A percentile compares a stretch with the other conserved stretches of the same genome.
Evolutionary conservation across 2,888 invertebrate species (phyloP).

Genomic region (Clivina fossor): DNA sequence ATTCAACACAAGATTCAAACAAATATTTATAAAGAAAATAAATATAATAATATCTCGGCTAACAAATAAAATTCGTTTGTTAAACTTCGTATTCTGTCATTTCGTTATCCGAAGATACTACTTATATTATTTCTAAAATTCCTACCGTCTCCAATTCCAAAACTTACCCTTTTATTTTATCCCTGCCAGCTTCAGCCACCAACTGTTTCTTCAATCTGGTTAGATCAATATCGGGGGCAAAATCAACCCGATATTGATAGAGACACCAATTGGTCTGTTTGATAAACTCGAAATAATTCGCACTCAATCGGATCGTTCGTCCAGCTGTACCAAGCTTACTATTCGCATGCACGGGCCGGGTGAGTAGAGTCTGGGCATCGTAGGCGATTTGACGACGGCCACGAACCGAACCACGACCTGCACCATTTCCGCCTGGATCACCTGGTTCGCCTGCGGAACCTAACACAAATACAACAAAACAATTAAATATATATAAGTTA

Average conservation of each 20-base stretch:
- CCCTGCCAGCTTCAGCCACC: slow-evolving; percentile 57
- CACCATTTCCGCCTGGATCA: slow-evolving; percentile 45
- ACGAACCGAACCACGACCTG: slow-evolving; percentile 57
- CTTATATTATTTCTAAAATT: no score
- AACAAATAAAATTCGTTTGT: no score
- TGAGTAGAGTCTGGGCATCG: slow-evolving; percentile 51
- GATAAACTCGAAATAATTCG: slow-evolving; percentile 71
- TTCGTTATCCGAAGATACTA: no score
- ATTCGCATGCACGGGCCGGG: slow-evolving; percentile 45
- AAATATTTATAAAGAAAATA: no score
- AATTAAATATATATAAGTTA: no score
- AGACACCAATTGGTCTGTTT: slow-evolving; percentile 71
- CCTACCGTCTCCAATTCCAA: no score
- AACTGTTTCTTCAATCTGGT: slow-evolving; percentile 63
- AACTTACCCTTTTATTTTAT: slow-evolving; percentile 57
- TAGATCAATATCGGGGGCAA: slow-evolving; percentile 70
- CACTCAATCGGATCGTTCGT: slow-evolving; percentile 53
- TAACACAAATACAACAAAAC: no score
- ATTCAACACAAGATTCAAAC: no score
- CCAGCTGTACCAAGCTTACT: slow-evolving; percentile 57
- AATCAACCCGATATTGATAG: slow-evolving; percentile 75
- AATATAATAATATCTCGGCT: no score
- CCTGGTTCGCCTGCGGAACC: slow-evolving; percentile 44
- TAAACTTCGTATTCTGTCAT: no score
- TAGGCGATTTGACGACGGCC: slow-evolving; percentile 57